These are phyloP conservation scores for Penaeus vannamei DNA, from an alignment of 1,140 invertebrate species.

Conservation along the genomic window DNA sequence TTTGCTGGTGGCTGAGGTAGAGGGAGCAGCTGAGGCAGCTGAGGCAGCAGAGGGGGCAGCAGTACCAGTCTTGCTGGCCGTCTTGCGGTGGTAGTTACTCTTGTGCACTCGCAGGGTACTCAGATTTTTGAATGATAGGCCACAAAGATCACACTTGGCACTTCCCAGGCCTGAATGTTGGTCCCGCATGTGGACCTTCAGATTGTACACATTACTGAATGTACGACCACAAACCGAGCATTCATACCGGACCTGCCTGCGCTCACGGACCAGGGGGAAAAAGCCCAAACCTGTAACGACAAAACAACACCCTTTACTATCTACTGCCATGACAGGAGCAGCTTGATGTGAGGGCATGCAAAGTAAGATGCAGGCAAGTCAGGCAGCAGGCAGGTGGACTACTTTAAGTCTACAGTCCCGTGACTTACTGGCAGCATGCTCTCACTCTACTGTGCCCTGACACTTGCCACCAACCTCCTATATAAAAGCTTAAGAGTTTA, in stretches of 20 bases:
- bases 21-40: slow-evolving; percentile 47
- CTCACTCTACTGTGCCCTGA: slow-evolving; percentile 51
- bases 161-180: slow-evolving; percentile 61
- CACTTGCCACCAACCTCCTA: slow-evolving; percentile 45
- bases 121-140: slow-evolving; percentile 67
- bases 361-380: slow-evolving; percentile 61
- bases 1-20: not conserved
- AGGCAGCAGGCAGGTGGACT: slow-evolving; percentile 58
- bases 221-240: slow-evolving; percentile 63
- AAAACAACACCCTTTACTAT: slow-evolving; percentile 66
- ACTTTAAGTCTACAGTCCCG: slow-evolving; percentile 54
- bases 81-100: slow-evolving; percentile 66
- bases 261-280: slow-evolving; percentile 62
- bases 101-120: slow-evolving; percentile 67
- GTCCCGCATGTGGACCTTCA: slow-evolving; percentile 62
- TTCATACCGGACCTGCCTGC: slow-evolving; percentile 65
- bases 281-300: slow-evolving; percentile 64
- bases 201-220: slow-evolving; percentile 65
- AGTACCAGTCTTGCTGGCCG: slow-evolving; percentile 13
- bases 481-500: slow-evolving; percentile 22
- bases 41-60: slow-evolving; percentile 39
- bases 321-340: slow-evolving; percentile 55
- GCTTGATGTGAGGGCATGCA: slow-evolving; percentile 58
- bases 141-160: slow-evolving; percentile 65
- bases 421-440: slow-evolving; percentile 60